Evolutionary conservation across 2,888 invertebrate species (phyloP).

Genomic region (Mongoloraphidia duomilia): DNA sequence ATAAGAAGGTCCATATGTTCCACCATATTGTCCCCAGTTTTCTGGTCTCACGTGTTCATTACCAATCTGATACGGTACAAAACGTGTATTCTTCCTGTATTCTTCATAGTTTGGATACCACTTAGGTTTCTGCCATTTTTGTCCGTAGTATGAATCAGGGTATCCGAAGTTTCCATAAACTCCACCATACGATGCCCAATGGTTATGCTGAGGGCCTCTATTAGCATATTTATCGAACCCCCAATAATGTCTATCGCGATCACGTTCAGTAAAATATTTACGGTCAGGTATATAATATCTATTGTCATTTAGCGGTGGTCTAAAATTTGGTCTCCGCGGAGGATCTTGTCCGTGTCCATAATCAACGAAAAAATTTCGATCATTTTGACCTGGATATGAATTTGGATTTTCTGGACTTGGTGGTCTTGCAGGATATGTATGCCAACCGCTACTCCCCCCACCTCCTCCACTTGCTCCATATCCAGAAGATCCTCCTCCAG

Average conservation of each 20-base stretch:
- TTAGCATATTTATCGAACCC: conserved; percentile 22
- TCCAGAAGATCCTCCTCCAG: background rate
- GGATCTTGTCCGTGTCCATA: background rate
- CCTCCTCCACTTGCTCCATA: background rate
- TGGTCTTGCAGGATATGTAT: background rate
- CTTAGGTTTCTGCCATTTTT: background rate
- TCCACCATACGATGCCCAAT: conserved; percentile 47
- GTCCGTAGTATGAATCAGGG: conserved; percentile 11
- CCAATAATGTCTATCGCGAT: conserved; percentile 22
- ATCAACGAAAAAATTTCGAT: conserved; percentile 4
- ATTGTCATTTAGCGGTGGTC: conserved; percentile 1
- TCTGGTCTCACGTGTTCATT: conserved; percentile 24
- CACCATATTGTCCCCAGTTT: conserved; percentile 27
- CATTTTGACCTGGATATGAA: background rate
- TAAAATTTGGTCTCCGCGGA: background rate
- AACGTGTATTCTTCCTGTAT: conserved; percentile 3
- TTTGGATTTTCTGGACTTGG: background rate
- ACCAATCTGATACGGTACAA: conserved; percentile 12
- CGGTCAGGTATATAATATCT: conserved; percentile 11
- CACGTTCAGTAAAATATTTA: conserved; percentile 16
- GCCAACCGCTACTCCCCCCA: conserved; percentile 1
- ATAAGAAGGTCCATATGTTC: conserved; percentile 20
- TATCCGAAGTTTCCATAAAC: conserved; percentile 34
- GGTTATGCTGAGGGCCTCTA: conserved; percentile 29
- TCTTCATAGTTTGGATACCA: conserved; percentile 5